Evolutionary conservation across 1,140 invertebrate genomes (phyloP).

Genomic region (Bombus waltoni): DNA sequence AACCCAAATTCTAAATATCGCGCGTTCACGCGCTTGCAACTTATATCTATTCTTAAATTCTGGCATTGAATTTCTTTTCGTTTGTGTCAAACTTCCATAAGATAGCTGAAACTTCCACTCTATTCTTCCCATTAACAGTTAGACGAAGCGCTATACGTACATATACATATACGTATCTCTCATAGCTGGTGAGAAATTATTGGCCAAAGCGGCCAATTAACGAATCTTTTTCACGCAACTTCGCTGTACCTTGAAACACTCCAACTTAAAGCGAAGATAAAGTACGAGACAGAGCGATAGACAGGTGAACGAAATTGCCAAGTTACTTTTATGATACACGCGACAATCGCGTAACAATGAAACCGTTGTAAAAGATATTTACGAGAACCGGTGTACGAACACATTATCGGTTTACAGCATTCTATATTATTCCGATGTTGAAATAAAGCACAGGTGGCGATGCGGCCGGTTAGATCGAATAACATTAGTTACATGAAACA

Average conservation of each 20-base stretch:
- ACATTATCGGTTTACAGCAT: no score
- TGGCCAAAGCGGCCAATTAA: background rate
- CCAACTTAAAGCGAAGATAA: background rate
- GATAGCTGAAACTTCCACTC: background rate
- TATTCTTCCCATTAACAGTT: background rate
- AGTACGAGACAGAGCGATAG: background rate
- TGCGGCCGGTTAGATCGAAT: no score
- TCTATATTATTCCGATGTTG: no score
- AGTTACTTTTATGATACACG: background rate
- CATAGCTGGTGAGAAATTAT: background rate
- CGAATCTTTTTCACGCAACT: background rate
- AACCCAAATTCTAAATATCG: slow-evolving; percentile 59
- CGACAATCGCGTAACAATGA: background rate
- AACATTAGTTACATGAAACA: no score
- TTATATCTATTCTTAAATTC: slow-evolving; percentile 51
- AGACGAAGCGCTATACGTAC: no score
- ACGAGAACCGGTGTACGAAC: background rate
- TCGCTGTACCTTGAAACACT: slow-evolving; percentile 1
- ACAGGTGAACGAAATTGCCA: background rate
- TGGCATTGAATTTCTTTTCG: slow-evolving; percentile 26
- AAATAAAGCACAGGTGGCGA: background rate
- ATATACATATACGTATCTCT: background rate
- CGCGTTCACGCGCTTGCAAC: slow-evolving; percentile 1
- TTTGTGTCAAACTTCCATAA: background rate
- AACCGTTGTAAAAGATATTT: slow-evolving; percentile 5